Evolutionary conservation across 2,797 vertebrate genomes (phyloP).

Genomic region (Calcarius lapponicus): DNA sequence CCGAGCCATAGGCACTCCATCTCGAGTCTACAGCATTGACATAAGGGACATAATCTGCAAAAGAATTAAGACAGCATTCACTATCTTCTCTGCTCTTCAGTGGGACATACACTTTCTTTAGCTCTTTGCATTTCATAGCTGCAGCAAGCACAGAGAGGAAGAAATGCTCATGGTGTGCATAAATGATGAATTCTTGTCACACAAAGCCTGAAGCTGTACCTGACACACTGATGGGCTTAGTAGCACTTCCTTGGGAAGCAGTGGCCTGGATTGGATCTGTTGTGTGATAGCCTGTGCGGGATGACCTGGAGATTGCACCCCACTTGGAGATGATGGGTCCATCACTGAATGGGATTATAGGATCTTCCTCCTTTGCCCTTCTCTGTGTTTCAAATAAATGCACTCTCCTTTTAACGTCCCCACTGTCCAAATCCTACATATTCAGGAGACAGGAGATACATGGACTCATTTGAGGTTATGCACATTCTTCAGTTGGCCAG

Average conservation of each 20-base stretch:
- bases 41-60: slow-evolving; percentile 88
- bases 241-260: slow-evolving; percentile 89
- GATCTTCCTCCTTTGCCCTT: slow-evolving; percentile 92
- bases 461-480: not conserved
- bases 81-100: not conserved
- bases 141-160: not conserved
- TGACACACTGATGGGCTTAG: slow-evolving; percentile 91
- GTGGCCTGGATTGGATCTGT: slow-evolving; percentile 94
- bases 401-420: slow-evolving; percentile 84
- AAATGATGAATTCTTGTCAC: not conserved
- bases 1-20: slow-evolving; percentile 89
- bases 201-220: slow-evolving; percentile 70
- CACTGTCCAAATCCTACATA: slow-evolving; percentile 80
- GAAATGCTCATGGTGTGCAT: not conserved
- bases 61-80: not conserved
- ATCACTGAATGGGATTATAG: slow-evolving; percentile 96
- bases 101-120: not conserved
- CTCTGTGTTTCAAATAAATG: slow-evolving; percentile 88
- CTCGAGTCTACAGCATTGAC: slow-evolving; percentile 88
- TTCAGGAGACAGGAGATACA: not conserved
- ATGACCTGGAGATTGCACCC: slow-evolving; percentile 95
- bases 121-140: not conserved
- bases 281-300: slow-evolving; percentile 92
- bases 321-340: slow-evolving; percentile 98
- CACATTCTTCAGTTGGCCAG: not conserved